These are phyloP conservation scores for Athetis lepigone DNA, from an alignment of 2,888 invertebrate species.

Conservation along the genomic window DNA sequence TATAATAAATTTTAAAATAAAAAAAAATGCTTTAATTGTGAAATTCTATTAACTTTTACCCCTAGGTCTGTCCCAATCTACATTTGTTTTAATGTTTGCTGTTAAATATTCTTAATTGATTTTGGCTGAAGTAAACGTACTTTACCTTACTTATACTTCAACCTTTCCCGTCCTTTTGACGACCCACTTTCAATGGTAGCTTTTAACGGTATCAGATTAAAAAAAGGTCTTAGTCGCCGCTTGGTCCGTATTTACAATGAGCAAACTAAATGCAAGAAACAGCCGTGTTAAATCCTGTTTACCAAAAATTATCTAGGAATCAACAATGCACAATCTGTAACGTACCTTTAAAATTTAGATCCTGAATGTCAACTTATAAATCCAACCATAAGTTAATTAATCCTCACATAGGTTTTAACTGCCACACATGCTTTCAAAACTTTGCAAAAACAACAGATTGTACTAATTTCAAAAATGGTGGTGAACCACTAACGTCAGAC, in stretches of 20 bases:
- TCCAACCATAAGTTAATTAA: constrained; percentile 10
- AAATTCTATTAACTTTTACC: too few relatives aligned
- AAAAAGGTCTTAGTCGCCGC: neutral
- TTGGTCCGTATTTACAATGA: neutral
- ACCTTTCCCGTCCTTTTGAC: neutral
- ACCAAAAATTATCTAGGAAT: too few relatives aligned
- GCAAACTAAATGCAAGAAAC: too few relatives aligned
- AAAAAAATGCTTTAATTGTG: too few relatives aligned
- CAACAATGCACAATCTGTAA: neutral
- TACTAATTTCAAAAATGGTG: constrained; percentile 7
- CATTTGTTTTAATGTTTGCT: too few relatives aligned
- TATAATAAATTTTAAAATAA: too few relatives aligned
- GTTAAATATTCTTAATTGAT: too few relatives aligned
- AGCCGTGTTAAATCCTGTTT: neutral
- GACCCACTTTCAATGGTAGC: neutral
- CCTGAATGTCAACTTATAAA: neutral
- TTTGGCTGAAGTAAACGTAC: too few relatives aligned
- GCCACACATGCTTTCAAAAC: neutral
- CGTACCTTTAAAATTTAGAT: constrained; percentile 14
- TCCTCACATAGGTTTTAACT: constrained; percentile 4
- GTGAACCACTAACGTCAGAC: constrained; percentile 12
- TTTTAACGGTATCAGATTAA: neutral
- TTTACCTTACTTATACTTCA: too few relatives aligned
- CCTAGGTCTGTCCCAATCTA: too few relatives aligned
- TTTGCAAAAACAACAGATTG: constrained; percentile 1